These are phyloP conservation scores for Amphiura filiformis DNA, from an alignment of 35 echinoderm and acorn worm species.

Conservation along the genomic window DNA sequence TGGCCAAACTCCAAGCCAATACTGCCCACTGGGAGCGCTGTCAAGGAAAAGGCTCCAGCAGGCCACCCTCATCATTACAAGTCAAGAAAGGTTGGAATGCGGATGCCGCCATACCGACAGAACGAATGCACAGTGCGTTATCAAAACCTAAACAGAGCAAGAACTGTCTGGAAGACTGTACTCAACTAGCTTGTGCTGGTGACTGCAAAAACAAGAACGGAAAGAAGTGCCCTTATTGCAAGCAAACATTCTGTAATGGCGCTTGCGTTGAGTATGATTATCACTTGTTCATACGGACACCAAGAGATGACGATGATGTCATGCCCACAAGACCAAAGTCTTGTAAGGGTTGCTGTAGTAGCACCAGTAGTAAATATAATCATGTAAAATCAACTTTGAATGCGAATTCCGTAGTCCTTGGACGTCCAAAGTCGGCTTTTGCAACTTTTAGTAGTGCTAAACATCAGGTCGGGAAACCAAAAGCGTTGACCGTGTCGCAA, in stretches of 20 bases:
- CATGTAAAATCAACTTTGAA: conserved; percentile 48
- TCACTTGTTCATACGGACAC: conserved; percentile 63
- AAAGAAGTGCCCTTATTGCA: conserved; percentile 55
- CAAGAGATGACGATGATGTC: conserved; percentile 26
- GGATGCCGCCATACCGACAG: conserved; percentile 73
- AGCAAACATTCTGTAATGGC: conserved; percentile 68
- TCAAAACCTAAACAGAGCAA: conserved; percentile 40
- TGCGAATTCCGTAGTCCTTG: conserved; percentile 75
- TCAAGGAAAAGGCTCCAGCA: conserved; percentile 42
- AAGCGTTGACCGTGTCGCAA: conserved; percentile 45
- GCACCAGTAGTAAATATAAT: conserved; percentile 24
- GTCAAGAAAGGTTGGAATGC: conserved; percentile 85
- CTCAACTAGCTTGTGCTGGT: conserved; percentile 69
- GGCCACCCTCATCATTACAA: conserved; percentile 49
- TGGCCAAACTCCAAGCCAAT: conserved; percentile 80
- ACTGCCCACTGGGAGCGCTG: conserved; percentile 73
- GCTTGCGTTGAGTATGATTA: conserved; percentile 84
- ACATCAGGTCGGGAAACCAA: conserved; percentile 41
- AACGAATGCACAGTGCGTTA: conserved; percentile 72
- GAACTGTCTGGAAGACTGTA: conserved; percentile 73
- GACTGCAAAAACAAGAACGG: conserved; percentile 55
- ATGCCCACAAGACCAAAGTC: conserved; percentile 59
- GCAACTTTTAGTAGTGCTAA: conserved; percentile 84
- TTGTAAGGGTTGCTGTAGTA: conserved; percentile 60
- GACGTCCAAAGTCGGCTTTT: conserved; percentile 84